These are phyloP conservation scores for Dolichoris vasculosae DNA, from an alignment of 1,140 invertebrate species.

Conservation along the genomic window DNA sequence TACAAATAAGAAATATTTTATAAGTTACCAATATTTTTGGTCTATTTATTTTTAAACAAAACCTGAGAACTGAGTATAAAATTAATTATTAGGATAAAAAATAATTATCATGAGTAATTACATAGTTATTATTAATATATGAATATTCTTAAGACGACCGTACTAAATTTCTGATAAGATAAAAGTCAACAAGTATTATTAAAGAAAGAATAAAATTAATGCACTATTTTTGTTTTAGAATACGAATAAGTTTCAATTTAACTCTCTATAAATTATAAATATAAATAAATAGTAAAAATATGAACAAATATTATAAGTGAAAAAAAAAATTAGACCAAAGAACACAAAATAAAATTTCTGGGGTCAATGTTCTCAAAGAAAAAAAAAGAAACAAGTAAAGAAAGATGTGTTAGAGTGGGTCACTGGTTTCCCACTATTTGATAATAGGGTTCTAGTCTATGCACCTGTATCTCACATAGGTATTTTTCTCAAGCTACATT, in stretches of 20 bases:
- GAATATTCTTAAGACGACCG: too few relatives aligned
- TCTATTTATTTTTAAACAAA: too few relatives aligned
- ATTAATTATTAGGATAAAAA: too few relatives aligned
- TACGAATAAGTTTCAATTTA: not conserved
- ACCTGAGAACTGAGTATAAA: too few relatives aligned
- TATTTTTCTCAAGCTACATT: slow-evolving; percentile 19
- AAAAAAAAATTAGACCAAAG: not conserved
- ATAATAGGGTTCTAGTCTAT: slow-evolving; percentile 56
- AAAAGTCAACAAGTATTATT: too few relatives aligned
- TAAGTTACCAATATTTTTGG: too few relatives aligned
- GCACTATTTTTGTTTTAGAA: not conserved
- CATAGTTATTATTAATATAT: too few relatives aligned
- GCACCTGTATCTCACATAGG: slow-evolving; percentile 56
- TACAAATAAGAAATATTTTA: too few relatives aligned
- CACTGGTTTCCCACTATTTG: slow-evolving; percentile 60
- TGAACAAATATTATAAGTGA: slow-evolving; percentile 65
- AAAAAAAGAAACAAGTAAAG: slow-evolving; percentile 53
- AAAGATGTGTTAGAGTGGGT: slow-evolving; percentile 54
- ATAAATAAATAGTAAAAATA: too few relatives aligned
- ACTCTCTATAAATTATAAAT: not conserved
- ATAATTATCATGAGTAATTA: too few relatives aligned
- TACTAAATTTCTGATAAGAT: too few relatives aligned
- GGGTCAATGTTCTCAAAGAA: slow-evolving; percentile 56
- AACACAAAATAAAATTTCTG: slow-evolving; percentile 57
- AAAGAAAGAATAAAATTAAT: not conserved